phyloP scores from a whole-genome alignment of 1,140 invertebrate species.

The Drosophila kurseongensis region DNA sequence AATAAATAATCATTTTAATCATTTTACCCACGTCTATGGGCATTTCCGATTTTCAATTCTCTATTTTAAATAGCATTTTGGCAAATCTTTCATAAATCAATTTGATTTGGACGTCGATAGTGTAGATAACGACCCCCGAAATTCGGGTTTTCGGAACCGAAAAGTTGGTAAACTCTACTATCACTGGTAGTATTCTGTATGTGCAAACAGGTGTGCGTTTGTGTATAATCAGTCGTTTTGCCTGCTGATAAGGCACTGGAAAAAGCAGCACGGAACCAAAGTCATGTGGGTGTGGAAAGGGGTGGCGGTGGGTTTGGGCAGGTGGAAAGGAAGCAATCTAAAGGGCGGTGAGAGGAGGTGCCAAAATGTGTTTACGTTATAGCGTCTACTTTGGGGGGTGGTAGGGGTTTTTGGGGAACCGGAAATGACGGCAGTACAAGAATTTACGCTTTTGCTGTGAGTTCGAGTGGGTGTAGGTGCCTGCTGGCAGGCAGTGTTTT shows the following conservation, averaged over 20 bases:
- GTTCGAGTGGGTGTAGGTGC: neutral
- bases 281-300: conserved; percentile 6
- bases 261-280: conserved; percentile 69
- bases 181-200: conserved; percentile 3
- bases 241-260: conserved; percentile 50
- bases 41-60: neutral
- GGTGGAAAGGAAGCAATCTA: conserved; percentile 13
- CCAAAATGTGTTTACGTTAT: conserved; percentile 32
- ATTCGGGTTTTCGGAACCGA: conserved; percentile 5
- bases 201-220: conserved; percentile 32
- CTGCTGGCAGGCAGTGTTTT: neutral
- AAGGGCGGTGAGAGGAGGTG: conserved; percentile 3
- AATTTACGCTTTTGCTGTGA: conserved; percentile 42
- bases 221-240: conserved; percentile 49
- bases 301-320: neutral
- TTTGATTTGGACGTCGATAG: conserved; percentile 69
- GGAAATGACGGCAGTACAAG: conserved; percentile 71
- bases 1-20: too few relatives aligned
- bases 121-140: conserved; percentile 56
- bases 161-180: conserved; percentile 6
- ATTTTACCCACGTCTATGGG: neutral
- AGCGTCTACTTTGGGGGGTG: conserved; percentile 9
- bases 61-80: conserved; percentile 47
- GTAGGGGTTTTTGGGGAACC: conserved; percentile 28
- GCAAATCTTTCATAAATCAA: conserved; percentile 82